Percentiles rank a stretch among this genome's conserved stretches.
phyloP scores from a whole-genome alignment of 2,797 vertebrate genomes.

The Propithecus deckenii region DNA sequence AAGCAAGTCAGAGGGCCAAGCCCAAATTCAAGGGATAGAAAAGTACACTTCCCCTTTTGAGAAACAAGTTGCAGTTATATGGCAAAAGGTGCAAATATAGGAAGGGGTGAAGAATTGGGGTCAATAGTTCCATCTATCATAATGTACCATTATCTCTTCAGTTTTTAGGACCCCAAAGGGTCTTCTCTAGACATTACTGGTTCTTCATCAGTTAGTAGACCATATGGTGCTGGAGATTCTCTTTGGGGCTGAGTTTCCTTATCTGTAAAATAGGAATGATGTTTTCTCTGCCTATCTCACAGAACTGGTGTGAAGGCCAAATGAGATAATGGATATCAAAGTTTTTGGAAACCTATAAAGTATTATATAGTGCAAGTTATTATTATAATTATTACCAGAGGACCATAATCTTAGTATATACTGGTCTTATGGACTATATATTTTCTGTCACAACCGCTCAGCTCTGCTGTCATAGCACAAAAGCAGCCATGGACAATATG shows the following conservation, averaged over 20 bases:
- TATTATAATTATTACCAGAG: not conserved
- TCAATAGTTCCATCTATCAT: not conserved
- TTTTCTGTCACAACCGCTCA: not conserved
- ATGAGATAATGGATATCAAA: constrained; percentile 15
- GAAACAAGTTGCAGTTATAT: not conserved
- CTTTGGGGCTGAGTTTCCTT: not conserved
- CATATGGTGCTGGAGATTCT: not conserved
- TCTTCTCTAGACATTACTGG: not conserved
- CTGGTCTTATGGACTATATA: not conserved
- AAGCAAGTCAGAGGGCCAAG: not conserved
- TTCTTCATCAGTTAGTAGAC: not conserved
- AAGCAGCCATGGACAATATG: not conserved
- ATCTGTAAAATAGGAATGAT: not conserved
- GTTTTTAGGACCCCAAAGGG: not conserved
- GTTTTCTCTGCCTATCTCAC: not conserved
- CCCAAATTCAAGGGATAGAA: not conserved
- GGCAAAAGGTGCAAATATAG: not conserved
- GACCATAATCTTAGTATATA: not conserved
- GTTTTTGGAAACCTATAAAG: not conserved
- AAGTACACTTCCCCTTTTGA: not conserved
- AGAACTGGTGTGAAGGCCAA: not conserved
- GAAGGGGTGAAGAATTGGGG: not conserved
- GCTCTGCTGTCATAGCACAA: not conserved
- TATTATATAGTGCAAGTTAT: not conserved
- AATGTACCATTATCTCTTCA: not conserved